Base-by-base conservation (phyloP, 2,888 invertebrate species). In the Hydroisotoma schaefferi region DNA sequence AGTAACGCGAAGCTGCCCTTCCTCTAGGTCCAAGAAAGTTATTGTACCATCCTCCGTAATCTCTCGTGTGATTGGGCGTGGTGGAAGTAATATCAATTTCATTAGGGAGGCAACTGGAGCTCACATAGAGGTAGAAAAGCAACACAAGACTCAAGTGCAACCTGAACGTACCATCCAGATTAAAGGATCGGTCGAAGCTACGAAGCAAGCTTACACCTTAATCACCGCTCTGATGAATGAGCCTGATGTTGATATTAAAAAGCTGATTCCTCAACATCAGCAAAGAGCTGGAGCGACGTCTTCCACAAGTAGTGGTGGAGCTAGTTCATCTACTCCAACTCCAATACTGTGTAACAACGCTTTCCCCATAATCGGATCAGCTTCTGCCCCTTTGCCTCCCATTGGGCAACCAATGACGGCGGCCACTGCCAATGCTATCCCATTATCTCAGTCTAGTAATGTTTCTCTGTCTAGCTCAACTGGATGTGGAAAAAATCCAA, bases 81-180 rank as follows among this genome's bases (percentile, higher is more conserved):
- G 91, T 28, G 98, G 98, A 51, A 90, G 89, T 80, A 98, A 98
- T 79, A 97, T 99, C 75, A 99, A 99, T 80, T 94, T 97, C 12
- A 97, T 99, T 76, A 84, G 98, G 61, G 91, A 92, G 59, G 90
- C 93, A 55, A 97, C 98, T 28, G 94, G 95, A 61, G 98, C 98
- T 4, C 93, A 95, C 76, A 98, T 99, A 76, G 95, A 98, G 79
- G 94, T 98, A 26, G 98, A 98, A 78, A 98, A 98, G 78, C 94
- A 95, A 80, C 87, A 87, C 76, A 93, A 94, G 79, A 89, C 91
- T 4, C 76, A 77, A 57, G 75, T 76, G 28, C 93, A 92, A 79
- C 90, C 90, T 57, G 94, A 95, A 77, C 82, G 98, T 72, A 89
- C 89, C 74, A 94, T 99, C 70, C 94, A 94, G 43, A 94, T 99